phyloP scores from a whole-genome alignment of 2,888 invertebrate species.

The Prosopocoilus inquinatus region DNA sequence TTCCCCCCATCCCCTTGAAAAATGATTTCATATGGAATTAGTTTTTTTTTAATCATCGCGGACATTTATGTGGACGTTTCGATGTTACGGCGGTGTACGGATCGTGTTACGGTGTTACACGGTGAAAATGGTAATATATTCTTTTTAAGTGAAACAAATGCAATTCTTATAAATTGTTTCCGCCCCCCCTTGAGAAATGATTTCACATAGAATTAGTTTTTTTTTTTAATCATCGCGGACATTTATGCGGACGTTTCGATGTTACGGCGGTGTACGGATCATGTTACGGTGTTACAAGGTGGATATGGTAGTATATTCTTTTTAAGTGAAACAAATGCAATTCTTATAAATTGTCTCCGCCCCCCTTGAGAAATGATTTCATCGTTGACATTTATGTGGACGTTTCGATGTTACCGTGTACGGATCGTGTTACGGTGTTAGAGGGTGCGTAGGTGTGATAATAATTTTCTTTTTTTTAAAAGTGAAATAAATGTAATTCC shows the following conservation, averaged over 20 bases:
- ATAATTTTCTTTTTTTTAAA: background rate
- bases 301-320: no score
- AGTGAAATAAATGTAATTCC: background rate
- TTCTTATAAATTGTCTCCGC: no score
- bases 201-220: conserved; percentile 44
- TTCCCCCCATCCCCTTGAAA: conserved; percentile 32
- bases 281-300: no score
- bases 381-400: no score
- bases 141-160: no score
- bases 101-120: no score
- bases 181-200: conserved; percentile 26
- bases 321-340: no score
- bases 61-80: no score
- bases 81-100: background rate
- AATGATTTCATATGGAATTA: conserved; percentile 42
- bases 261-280: background rate
- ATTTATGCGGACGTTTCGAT: no score
- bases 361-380: no score
- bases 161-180: conserved; percentile 49
- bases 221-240: conserved; percentile 26
- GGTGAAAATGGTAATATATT: no score
- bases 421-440: background rate
- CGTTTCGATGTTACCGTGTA: no score
- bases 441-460: background rate
- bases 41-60: conserved; percentile 34